Percentiles rank a stretch among this genome's conserved stretches.
phyloP scores from a whole-genome alignment of 2,888 invertebrate genomes.

The Brachyptera risi region DNA sequence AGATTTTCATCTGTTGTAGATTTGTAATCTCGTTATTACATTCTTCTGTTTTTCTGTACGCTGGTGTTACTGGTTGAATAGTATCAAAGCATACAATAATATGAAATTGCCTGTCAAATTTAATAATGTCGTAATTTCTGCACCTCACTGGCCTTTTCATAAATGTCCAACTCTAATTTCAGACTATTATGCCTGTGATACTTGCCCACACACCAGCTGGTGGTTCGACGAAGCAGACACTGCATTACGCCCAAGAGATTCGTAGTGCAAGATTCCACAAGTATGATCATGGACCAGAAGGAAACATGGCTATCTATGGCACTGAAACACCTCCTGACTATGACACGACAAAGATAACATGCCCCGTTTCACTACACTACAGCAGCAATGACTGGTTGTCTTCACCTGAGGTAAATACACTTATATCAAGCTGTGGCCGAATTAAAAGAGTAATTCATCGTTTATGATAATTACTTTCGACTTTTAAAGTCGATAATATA shows the following conservation, averaged over 20 bases:
- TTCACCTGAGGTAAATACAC: conserved; percentile 14
- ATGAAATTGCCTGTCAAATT: too few species aligned
- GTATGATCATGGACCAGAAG: conserved; percentile 49
- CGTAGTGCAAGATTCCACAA: conserved; percentile 43
- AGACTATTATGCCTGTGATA: conserved; percentile 66
- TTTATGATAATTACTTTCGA: too few species aligned
- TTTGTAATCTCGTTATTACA: too few species aligned
- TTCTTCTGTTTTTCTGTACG: too few species aligned
- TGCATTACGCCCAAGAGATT: conserved; percentile 63
- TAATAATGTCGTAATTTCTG: neutral
- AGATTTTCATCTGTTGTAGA: too few species aligned
- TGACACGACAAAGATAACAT: conserved; percentile 47
- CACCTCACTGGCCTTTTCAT: neutral
- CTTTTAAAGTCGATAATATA: too few species aligned
- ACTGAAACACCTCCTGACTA: conserved; percentile 50
- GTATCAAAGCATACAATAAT: too few species aligned
- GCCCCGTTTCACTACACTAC: conserved; percentile 52
- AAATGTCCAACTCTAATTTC: conserved; percentile 32
- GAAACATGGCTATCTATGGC: conserved; percentile 46
- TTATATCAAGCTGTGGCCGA: too few species aligned
- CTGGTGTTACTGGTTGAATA: too few species aligned
- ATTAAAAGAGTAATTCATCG: too few species aligned
- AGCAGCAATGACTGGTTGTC: conserved; percentile 50
- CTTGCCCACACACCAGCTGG: conserved; percentile 68
- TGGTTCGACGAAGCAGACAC: conserved; percentile 61